A percentile compares a stretch with the other conserved stretches of the same genome.
phyloP scores from a whole-genome alignment of 2,888 invertebrate species.

The Prostheceraeus crozeri region DNA sequence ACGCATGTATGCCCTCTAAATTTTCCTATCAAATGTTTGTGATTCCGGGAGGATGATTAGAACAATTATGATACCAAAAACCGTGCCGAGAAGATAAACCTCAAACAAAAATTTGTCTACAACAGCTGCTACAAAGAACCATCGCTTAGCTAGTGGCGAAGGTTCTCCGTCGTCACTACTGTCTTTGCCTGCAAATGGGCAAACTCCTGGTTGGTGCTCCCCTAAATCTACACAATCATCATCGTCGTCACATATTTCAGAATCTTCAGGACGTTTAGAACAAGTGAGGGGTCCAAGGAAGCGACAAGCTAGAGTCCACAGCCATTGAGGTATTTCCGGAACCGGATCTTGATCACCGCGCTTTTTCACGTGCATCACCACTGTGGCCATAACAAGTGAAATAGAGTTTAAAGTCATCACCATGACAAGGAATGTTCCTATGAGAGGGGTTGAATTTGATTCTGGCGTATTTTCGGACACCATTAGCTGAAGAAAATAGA shows the following conservation, averaged over 20 bases:
- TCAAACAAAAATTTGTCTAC: constrained; percentile 47
- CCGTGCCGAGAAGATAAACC: constrained; percentile 46
- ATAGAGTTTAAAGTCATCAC: constrained; percentile 56
- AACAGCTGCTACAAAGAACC: constrained; percentile 49
- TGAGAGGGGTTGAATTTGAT: constrained; percentile 53
- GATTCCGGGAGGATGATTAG: constrained; percentile 43
- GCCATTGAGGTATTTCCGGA: constrained; percentile 46
- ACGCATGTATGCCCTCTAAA: too few relatives aligned
- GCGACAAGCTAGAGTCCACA: constrained; percentile 46
- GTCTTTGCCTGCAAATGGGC: too few relatives aligned
- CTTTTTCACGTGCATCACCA: constrained; percentile 54
- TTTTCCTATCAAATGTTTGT: too few relatives aligned
- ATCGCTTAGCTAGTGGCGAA: constrained; percentile 46
- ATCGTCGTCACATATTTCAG: too few relatives aligned
- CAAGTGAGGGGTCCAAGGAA: too few relatives aligned
- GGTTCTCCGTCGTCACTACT: too few relatives aligned
- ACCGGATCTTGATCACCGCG: constrained; percentile 47
- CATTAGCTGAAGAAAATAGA: constrained; percentile 55
- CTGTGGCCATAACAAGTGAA: constrained; percentile 53
- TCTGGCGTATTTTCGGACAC: constrained; percentile 57
- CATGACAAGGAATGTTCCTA: constrained; percentile 52
- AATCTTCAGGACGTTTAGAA: neutral
- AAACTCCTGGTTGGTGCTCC: too few relatives aligned
- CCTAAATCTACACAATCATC: too few relatives aligned
- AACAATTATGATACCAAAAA: constrained; percentile 46